Evolutionary conservation across 2,797 vertebrate genomes (phyloP).

Genomic region (Onychomys leucogaster): DNA sequence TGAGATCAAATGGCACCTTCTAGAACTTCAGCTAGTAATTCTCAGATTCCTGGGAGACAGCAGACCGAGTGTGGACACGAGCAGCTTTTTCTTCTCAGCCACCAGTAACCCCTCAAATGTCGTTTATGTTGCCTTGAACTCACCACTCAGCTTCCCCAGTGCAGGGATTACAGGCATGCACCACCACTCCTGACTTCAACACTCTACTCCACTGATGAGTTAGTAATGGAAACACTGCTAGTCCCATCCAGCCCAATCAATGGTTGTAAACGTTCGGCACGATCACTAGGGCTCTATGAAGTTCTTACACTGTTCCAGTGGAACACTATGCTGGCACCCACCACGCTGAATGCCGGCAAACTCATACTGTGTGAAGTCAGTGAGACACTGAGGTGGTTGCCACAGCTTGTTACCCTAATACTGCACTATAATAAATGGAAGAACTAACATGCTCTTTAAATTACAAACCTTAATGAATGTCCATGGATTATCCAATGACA

Average conservation of each 20-base stretch:
- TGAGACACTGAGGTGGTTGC: not conserved
- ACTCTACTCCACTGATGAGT: not conserved
- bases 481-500: not conserved
- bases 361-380: not conserved
- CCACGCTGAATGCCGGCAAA: not conserved
- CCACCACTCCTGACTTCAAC: not conserved
- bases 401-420: not conserved
- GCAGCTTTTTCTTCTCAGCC: not conserved
- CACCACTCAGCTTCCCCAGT: not conserved
- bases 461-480: not conserved
- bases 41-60: not conserved
- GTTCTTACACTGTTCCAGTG: not conserved
- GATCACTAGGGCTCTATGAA: not conserved
- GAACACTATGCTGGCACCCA: not conserved
- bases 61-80: not conserved
- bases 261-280: not conserved
- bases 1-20: not conserved
- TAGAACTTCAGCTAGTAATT: not conserved
- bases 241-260: not conserved
- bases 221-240: not conserved
- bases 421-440: not conserved
- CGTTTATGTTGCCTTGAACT: not conserved
- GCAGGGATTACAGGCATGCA: not conserved
- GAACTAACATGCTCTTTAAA: slow-evolving; percentile 3
- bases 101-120: not conserved